Percentiles rank a stretch among this genome's conserved stretches.
Conservation (phyloP, 2,113 vertebrate species). For the Cyanistes caeruleus region DNA sequence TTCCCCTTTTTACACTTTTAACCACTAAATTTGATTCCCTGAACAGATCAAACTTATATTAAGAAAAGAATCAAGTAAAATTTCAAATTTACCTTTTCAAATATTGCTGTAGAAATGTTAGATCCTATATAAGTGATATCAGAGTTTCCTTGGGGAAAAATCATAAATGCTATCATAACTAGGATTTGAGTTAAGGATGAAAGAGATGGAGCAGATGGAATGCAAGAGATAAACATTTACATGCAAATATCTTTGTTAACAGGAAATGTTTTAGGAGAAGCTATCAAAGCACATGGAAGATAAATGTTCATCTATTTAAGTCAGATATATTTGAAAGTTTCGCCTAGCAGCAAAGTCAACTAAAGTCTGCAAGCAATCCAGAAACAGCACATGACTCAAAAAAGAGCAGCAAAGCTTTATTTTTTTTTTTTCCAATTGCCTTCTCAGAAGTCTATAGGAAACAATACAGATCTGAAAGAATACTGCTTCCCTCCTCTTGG, state of each 20-base stretch:
- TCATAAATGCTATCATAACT: conserved; percentile 10
- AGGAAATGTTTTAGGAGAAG: conserved; percentile 2
- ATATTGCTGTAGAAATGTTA: neutral
- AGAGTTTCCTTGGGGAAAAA: neutral
- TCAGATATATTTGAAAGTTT: conserved; percentile 14
- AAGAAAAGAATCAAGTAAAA: neutral
- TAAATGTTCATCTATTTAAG: neutral
- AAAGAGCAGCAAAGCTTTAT: neutral
- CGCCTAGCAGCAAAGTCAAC: neutral
- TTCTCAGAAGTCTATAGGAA: neutral
- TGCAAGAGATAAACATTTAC: conserved; percentile 28
- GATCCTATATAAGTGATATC: neutral
- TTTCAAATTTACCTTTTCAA: neutral
- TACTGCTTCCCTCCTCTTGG: neutral
- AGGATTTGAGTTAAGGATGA: conserved; percentile 30
- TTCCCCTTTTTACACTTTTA: neutral
- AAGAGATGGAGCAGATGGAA: conserved; percentile 20
- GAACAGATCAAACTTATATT: neutral
- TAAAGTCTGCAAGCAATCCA: neutral
- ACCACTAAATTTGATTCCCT: neutral
- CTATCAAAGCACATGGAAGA: neutral
- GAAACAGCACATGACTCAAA: neutral
- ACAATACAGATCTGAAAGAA: neutral
- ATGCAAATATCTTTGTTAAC: conserved; percentile 35
- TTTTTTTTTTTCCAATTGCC: neutral